phyloP scores from a whole-genome alignment of 1,140 invertebrate genomes.

The Gryon sp. region DNA sequence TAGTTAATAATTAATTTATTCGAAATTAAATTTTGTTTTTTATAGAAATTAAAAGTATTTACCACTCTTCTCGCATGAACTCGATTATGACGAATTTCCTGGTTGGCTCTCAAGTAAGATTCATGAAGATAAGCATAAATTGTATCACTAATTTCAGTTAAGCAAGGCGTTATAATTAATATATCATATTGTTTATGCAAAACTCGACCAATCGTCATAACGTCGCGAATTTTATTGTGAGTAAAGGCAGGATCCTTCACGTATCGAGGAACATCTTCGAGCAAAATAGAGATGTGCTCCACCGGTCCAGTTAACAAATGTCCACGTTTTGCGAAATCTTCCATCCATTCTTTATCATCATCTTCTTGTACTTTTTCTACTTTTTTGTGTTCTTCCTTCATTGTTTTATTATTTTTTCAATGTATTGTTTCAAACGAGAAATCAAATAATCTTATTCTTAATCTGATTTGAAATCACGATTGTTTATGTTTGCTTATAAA shows the following conservation, averaged over 20 bases:
- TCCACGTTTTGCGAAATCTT: constrained; percentile 35
- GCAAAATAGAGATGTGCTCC: constrained; percentile 29
- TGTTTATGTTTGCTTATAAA: too few relatives aligned
- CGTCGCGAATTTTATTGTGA: constrained; percentile 14
- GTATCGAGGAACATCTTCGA: constrained; percentile 31
- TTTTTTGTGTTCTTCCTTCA: too few relatives aligned
- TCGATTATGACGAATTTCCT: constrained; percentile 8
- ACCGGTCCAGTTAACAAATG: constrained; percentile 26
- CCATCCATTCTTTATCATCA: constrained; percentile 5
- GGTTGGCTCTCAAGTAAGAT: background rate
- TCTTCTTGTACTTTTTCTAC: too few relatives aligned
- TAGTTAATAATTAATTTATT: too few relatives aligned
- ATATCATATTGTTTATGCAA: background rate
- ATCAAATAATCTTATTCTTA: too few relatives aligned
- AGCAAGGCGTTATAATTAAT: constrained; percentile 1
- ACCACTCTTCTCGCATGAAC: constrained; percentile 11
- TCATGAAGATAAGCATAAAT: constrained; percentile 29
- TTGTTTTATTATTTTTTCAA: too few relatives aligned
- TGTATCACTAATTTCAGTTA: background rate
- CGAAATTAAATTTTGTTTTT: too few relatives aligned
- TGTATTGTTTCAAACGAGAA: too few relatives aligned
- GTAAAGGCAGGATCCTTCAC: constrained; percentile 4
- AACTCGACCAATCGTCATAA: constrained; percentile 33
- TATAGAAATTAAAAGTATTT: background rate
- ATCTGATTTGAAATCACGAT: too few relatives aligned